Conservation (phyloP, 2,113 vertebrate genomes). For the Jacana jacana region DNA sequence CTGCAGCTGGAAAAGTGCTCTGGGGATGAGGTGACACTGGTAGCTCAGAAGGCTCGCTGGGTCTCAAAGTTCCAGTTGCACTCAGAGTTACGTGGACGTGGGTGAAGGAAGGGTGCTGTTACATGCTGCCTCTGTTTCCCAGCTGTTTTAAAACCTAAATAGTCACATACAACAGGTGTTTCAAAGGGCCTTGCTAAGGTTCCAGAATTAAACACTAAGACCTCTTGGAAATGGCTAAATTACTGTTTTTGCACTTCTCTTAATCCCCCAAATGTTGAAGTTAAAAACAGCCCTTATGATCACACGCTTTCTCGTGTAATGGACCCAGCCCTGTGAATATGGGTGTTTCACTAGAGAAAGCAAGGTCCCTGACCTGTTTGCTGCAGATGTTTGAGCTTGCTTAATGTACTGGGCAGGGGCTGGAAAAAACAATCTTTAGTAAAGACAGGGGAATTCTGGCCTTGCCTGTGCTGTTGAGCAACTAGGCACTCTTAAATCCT, state of each 20-base stretch:
- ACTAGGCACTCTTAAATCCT: not conserved
- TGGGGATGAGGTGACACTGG: rapidly evolving
- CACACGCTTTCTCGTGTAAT: not conserved
- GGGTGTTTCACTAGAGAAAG: not conserved
- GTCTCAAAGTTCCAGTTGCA: not conserved
- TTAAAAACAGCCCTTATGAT: not conserved
- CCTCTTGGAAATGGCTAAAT: not conserved
- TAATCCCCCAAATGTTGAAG: not conserved
- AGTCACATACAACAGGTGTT: not conserved
- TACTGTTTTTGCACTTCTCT: not conserved
- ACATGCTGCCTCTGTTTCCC: not conserved
- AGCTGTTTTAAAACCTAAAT: not conserved
- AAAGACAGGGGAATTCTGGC: not conserved
- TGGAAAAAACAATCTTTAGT: not conserved
- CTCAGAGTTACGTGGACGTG: not conserved
- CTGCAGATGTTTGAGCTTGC: not conserved
- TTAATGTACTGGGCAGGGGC: not conserved
- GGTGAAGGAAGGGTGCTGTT: not conserved
- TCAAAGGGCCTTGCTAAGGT: not conserved
- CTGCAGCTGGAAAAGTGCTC: not conserved
- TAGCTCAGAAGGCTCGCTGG: not conserved
- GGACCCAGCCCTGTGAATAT: not conserved
- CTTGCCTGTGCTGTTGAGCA: not conserved
- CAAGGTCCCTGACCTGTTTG: not conserved
- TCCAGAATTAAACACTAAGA: not conserved